Conservation (phyloP, 2,113 vertebrate species). For the Orientallactaga bullata region DNA sequence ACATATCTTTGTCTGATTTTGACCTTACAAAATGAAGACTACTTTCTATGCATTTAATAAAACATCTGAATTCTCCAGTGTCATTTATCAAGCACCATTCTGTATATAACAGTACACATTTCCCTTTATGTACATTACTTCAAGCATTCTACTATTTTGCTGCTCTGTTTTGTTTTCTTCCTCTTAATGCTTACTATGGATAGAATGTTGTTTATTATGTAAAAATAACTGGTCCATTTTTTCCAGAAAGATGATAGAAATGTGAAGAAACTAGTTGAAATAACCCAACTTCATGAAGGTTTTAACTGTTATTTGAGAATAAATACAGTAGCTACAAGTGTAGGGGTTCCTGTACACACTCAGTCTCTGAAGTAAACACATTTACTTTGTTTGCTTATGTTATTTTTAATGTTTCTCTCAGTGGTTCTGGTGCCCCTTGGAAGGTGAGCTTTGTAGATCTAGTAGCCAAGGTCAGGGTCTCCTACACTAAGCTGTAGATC, state of each 20-base stretch:
- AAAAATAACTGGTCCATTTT: neutral
- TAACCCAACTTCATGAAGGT: conserved; percentile 6
- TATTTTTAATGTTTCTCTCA: too few species aligned
- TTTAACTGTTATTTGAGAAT: neutral
- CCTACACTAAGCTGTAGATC: too few species aligned
- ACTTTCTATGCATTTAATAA: conserved; percentile 71
- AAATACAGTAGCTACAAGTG: neutral
- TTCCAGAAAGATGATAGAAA: conserved; percentile 21
- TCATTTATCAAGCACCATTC: conserved; percentile 1
- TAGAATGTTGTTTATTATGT: neutral
- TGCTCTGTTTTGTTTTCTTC: neutral
- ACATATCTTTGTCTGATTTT: conserved; percentile 59
- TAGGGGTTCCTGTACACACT: too few species aligned
- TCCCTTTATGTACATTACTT: neutral
- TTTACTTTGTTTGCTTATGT: too few species aligned
- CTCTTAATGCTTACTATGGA: neutral
- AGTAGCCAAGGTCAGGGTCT: too few species aligned
- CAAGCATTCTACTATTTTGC: neutral
- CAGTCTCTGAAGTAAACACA: too few species aligned
- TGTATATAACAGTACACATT: neutral
- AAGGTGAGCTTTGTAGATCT: too few species aligned
- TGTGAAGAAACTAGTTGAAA: conserved; percentile 29
- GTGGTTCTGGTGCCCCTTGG: too few species aligned
- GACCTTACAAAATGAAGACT: conserved; percentile 51
- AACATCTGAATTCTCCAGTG: conserved; percentile 6